Percentiles rank a stretch among this genome's conserved stretches.
Conservation (phyloP, 2,797 vertebrate genomes). For the Aldrovandia affinis region DNA sequence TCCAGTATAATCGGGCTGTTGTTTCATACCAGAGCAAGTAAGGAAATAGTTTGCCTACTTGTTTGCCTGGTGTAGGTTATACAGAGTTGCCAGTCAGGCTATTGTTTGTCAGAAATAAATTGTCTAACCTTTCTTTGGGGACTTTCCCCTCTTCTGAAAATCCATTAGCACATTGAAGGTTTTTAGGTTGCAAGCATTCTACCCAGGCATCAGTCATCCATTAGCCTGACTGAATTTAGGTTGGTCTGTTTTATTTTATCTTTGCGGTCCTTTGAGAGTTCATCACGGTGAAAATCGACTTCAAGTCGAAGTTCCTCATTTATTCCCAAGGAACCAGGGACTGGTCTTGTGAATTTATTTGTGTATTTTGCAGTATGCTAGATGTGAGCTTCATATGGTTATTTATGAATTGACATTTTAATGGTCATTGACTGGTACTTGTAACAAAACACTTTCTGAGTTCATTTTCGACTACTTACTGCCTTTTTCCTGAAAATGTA, state of each 20-base stretch:
- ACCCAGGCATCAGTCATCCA: slow-evolving; percentile 38
- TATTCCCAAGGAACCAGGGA: slow-evolving; percentile 20
- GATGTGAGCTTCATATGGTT: slow-evolving; percentile 46
- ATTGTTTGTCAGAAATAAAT: background rate
- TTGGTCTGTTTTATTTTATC: slow-evolving; percentile 59
- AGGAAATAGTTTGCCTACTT: background rate
- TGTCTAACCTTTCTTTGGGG: background rate
- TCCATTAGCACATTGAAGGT: slow-evolving; percentile 47
- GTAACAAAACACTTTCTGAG: background rate
- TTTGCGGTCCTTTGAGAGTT: slow-evolving; percentile 48
- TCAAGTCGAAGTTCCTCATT: slow-evolving; percentile 60
- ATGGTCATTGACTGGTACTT: background rate
- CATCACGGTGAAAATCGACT: slow-evolving; percentile 56
- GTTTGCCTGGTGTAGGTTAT: background rate
- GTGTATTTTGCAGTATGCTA: slow-evolving; percentile 57
- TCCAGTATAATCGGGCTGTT: background rate
- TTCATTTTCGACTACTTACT: background rate
- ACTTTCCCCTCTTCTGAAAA: slow-evolving; percentile 48
- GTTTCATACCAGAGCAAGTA: background rate
- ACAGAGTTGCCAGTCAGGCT: background rate
- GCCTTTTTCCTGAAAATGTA: background rate
- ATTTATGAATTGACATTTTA: slow-evolving; percentile 28
- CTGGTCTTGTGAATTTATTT: slow-evolving; percentile 21
- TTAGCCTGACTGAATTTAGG: slow-evolving; percentile 57
- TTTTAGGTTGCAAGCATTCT: slow-evolving; percentile 44